Conservation (phyloP, 2,888 invertebrate genomes). For the Bedellia somnulentella region DNA sequence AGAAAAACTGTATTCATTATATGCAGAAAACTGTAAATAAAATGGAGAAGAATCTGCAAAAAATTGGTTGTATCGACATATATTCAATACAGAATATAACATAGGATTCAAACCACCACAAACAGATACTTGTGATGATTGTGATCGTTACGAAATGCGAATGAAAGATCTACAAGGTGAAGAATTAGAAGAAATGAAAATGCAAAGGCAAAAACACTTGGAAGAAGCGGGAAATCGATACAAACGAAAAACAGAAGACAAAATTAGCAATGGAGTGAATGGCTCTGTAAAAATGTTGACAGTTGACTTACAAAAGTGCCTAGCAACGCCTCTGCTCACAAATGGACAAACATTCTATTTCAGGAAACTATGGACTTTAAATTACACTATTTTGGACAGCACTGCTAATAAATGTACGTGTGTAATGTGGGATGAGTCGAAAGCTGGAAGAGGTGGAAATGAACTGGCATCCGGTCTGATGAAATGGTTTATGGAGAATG, state of each 20-base stretch:
- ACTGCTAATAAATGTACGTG: neutral
- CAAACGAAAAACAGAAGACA: neutral
- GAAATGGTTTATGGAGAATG: neutral
- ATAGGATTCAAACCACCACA: constrained; percentile 4
- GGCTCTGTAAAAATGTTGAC: constrained; percentile 4
- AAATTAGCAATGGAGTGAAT: neutral
- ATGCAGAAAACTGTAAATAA: neutral
- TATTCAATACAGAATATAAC: neutral
- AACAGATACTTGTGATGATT: constrained; percentile 3
- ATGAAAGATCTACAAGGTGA: constrained; percentile 4
- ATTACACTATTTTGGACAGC: neutral
- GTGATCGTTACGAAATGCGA: constrained; percentile 5
- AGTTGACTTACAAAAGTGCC: constrained; percentile 2
- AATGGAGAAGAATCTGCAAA: no score
- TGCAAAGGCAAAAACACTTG: neutral
- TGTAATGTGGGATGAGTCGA: constrained; percentile 1
- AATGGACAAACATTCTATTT: neutral
- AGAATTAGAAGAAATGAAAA: constrained; percentile 3
- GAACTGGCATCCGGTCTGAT: neutral
- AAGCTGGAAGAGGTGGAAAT: neutral
- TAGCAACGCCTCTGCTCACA: neutral
- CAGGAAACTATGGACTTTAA: neutral
- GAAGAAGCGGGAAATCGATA: neutral
- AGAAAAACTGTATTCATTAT: neutral
- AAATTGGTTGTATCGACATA: neutral